Evolutionary conservation across 2,797 vertebrate species (phyloP), one percentile per base, ranked within the genome.

Genomic region (Parauchenoglanis punctatus): DNA sequence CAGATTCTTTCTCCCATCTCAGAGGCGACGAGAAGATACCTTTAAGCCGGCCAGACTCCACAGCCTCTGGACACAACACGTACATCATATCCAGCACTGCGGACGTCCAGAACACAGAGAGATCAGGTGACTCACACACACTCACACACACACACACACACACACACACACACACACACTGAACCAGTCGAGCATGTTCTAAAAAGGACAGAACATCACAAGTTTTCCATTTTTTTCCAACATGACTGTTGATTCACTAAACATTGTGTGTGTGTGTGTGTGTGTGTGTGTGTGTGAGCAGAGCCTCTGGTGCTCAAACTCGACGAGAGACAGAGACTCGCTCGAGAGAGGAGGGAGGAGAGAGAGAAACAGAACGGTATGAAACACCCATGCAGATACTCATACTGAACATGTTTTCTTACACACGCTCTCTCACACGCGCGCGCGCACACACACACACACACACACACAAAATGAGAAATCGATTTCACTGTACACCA

Each of bases 311-410:
- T 96, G 89, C 95, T 97, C 58, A 98, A 94, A 89, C 98, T 97
- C 56, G 98, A 99, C 86, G 98, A 99, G 92, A 96, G 97, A 83
- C 97, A 97, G 92, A 95, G 96, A 31, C 94, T 98, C 88, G 98
- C 98, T 87, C 96, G 97, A 58, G 98, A 99, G 91, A 95, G 98
- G 25, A 96, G 98, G 58, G 97, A 96, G 89, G 97, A 98, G 91
- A 92, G 89, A 61, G 97, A 99, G 68, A 99, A 97, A 89, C 96
- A 97, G 92, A 96, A 96, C 44, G 98, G 98, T 99, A 95, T 80
- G 95, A 46, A 17, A 61, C 49, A 56, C 44, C 18, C 49, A 8
- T n/a, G 18, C 11, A 12, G 17, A 56, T 15, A 70, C 40, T 17
- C 28, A 63, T 61, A 23, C 23, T 40, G n/a, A 10, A 28, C 52